These are phyloP conservation scores for Calyptommatus sinebrachiatus DNA, from an alignment of 2,113 vertebrate genomes.

Conservation along the genomic window DNA sequence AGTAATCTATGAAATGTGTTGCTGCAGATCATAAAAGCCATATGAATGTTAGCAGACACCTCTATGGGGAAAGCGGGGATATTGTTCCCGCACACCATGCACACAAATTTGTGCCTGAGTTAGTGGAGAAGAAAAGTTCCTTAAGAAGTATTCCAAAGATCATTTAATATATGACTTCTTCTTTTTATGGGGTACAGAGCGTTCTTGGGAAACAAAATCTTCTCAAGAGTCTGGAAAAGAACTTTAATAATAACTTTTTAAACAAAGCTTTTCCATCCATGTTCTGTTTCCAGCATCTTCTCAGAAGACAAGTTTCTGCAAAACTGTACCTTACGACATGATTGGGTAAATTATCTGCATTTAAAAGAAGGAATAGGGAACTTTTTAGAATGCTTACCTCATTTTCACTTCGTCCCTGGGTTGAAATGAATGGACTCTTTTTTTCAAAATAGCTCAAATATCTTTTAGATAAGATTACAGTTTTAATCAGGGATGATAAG, in stretches of 20 bases:
- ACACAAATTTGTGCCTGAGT: not conserved
- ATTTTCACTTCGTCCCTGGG: not conserved
- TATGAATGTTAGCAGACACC: not conserved
- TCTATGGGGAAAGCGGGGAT: no score
- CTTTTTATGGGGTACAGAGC: not conserved
- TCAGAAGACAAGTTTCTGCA: not conserved
- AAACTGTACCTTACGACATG: not conserved
- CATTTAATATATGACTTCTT: not conserved
- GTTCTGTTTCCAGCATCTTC: not conserved
- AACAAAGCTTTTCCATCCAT: not conserved
- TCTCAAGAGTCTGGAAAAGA: not conserved
- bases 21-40: not conserved
- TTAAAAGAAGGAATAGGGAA: not conserved
- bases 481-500: not conserved
- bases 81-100: no score
- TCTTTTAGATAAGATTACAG: not conserved
- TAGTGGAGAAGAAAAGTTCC: not conserved
- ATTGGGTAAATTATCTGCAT: not conserved
- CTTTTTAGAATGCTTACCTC: not conserved
- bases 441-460: not conserved
- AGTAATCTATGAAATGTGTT: not conserved
- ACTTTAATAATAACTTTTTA: slow-evolving; percentile 7
- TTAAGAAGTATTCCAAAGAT: slow-evolving; percentile 6
- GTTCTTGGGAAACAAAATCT: slow-evolving; percentile 13
- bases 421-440: not conserved